These are phyloP conservation scores for Aspidoscelis tigris DNA, from an alignment of 2,113 vertebrate genomes.

Conservation along the genomic window DNA sequence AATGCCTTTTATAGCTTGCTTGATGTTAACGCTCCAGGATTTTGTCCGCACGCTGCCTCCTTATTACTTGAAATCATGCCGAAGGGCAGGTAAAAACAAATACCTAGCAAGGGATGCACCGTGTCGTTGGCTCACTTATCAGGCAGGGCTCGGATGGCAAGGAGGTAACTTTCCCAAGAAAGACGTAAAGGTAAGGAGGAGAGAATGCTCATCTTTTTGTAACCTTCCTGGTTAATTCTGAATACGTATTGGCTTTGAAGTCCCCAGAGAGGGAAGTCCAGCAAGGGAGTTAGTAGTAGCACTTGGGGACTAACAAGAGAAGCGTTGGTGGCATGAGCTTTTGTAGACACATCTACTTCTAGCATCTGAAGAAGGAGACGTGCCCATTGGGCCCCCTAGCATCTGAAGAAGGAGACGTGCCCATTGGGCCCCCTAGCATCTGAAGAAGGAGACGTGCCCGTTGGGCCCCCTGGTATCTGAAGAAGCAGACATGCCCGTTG, in stretches of 20 bases:
- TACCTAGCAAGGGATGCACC: slow-evolving; percentile 51
- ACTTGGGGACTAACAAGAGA: too few relatives aligned
- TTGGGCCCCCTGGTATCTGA: too few relatives aligned
- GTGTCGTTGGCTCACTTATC: slow-evolving; percentile 25
- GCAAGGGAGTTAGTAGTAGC: too few relatives aligned
- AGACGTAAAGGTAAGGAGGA: slow-evolving; percentile 45
- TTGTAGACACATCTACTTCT: too few relatives aligned
- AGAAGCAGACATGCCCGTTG: too few relatives aligned
- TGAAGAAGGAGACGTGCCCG: too few relatives aligned
- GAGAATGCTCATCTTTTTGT: slow-evolving; percentile 27
- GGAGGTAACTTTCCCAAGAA: slow-evolving; percentile 53
- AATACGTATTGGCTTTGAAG: slow-evolving; percentile 30
- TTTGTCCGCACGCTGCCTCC: slow-evolving; percentile 60
- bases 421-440: too few relatives aligned
- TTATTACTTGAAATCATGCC: slow-evolving; percentile 66
- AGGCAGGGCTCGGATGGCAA: slow-evolving; percentile 36
- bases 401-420: too few relatives aligned
- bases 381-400: too few relatives aligned
- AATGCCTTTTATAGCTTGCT: slow-evolving; percentile 23
- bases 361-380: too few relatives aligned
- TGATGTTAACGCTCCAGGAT: slow-evolving; percentile 49
- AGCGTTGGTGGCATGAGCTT: too few relatives aligned
- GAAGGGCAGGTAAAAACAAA: slow-evolving; percentile 54
- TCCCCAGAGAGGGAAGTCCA: neutral
- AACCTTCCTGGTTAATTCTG: neutral